These are phyloP conservation scores for Tetragnatha versicolor DNA, from an alignment of 1,140 invertebrate genomes.

Conservation along the genomic window DNA sequence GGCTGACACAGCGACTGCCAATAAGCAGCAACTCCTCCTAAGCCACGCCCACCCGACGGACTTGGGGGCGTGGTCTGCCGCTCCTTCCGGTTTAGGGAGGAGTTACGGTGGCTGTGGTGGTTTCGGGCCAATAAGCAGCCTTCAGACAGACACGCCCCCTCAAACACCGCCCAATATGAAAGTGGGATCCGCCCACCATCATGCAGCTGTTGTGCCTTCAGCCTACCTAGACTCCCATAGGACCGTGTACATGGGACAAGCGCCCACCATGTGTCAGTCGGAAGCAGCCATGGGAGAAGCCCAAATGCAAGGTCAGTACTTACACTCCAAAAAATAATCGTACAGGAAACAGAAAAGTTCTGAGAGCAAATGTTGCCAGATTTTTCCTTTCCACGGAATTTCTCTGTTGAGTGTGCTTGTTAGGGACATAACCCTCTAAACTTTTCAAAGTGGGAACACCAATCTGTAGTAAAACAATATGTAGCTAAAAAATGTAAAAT, in stretches of 20 bases:
- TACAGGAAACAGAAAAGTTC: no score
- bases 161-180: constrained; percentile 93
- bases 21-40: constrained; percentile 62
- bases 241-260: neutral
- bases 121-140: constrained; percentile 3
- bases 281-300: constrained; percentile 2
- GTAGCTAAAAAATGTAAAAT: no score
- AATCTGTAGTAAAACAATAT: no score
- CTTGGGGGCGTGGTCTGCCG: constrained; percentile 25
- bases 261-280: neutral
- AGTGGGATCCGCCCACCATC: constrained; percentile 46
- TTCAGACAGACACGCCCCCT: constrained; percentile 81
- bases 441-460: no score
- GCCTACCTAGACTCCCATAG: constrained; percentile 34
- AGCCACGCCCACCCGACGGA: neutral
- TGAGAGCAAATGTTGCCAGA: no score
- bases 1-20: constrained; percentile 95
- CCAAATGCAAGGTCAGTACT: constrained; percentile 26
- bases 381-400: no score
- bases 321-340: no score
- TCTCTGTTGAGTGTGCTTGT: no score
- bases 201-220: constrained; percentile 14
- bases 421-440: no score
- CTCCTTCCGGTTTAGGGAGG: constrained; percentile 19
- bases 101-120: constrained; percentile 7